phyloP scores from a whole-genome alignment of 1,140 invertebrate genomes.

The Melitaea cinxia region DNA sequence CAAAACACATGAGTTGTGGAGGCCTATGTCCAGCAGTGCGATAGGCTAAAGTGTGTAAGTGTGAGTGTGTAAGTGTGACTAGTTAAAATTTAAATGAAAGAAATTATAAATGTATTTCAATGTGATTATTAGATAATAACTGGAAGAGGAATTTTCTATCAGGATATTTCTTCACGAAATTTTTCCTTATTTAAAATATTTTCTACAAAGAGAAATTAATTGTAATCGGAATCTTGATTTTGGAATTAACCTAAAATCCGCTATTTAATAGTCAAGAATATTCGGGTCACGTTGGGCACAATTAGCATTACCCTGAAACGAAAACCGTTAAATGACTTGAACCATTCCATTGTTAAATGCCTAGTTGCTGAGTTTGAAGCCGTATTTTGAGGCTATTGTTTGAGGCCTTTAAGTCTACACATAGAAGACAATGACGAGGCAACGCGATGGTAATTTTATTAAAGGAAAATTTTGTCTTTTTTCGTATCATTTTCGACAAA shows the following conservation, averaged over 20 bases:
- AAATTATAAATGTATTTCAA: not conserved
- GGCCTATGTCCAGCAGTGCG: too few relatives aligned
- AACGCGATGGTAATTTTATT: not conserved
- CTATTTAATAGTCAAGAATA: conserved; percentile 12
- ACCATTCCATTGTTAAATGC: conserved; percentile 27
- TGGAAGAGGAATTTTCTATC: not conserved
- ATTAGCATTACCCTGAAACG: conserved; percentile 24
- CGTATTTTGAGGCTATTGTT: conserved; percentile 22
- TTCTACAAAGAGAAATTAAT: not conserved
- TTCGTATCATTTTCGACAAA: not conserved
- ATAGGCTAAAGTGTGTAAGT: too few relatives aligned
- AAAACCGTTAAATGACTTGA: conserved; percentile 29
- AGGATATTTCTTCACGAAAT: not conserved
- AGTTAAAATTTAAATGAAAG: too few relatives aligned
- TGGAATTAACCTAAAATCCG: conserved; percentile 8
- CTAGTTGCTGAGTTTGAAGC: conserved; percentile 16
- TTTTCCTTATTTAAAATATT: conserved; percentile 2
- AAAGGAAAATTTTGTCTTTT: not conserved
- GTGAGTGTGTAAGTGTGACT: too few relatives aligned
- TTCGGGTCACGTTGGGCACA: conserved; percentile 29
- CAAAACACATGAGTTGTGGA: too few relatives aligned
- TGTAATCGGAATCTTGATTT: conserved; percentile 4
- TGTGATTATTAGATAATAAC: not conserved
- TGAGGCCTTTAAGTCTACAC: conserved; percentile 1
- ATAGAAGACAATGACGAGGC: conserved; percentile 1